These are phyloP conservation scores for Hydrophis major DNA, from an alignment of 2,797 vertebrate genomes.

Conservation along the genomic window DNA sequence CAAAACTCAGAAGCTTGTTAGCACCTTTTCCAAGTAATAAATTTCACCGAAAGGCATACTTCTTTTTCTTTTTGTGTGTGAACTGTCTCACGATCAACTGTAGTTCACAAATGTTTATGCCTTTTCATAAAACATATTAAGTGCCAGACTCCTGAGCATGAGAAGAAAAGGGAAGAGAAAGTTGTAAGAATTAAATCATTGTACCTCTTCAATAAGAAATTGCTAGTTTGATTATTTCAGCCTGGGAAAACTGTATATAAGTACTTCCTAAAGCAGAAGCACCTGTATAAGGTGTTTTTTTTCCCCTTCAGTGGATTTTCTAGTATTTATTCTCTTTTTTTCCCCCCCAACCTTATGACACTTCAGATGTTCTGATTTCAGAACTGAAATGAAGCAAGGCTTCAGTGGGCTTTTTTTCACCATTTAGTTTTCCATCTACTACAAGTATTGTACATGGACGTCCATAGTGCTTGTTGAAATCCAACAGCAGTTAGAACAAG, in stretches of 20 bases:
- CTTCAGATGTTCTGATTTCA: not conserved
- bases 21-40: not conserved
- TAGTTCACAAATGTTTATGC: not conserved
- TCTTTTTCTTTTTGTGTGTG: not conserved
- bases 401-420: not conserved
- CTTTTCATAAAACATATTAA: not conserved
- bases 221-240: not conserved
- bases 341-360: not conserved
- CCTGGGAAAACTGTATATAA: not conserved
- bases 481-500: not conserved
- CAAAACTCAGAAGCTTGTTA: not conserved
- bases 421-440: not conserved
- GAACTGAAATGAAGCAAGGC: not conserved
- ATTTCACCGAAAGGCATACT: not conserved
- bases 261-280: not conserved
- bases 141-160: not conserved
- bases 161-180: not conserved
- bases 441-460: not conserved
- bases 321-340: not conserved
- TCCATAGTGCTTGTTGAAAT: not conserved
- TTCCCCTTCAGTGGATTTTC: not conserved
- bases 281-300: not conserved
- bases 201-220: not conserved
- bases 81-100: not conserved
- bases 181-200: not conserved